Base-by-base conservation (phyloP, 2,888 invertebrate species). In the Lamproptera curius region DNA sequence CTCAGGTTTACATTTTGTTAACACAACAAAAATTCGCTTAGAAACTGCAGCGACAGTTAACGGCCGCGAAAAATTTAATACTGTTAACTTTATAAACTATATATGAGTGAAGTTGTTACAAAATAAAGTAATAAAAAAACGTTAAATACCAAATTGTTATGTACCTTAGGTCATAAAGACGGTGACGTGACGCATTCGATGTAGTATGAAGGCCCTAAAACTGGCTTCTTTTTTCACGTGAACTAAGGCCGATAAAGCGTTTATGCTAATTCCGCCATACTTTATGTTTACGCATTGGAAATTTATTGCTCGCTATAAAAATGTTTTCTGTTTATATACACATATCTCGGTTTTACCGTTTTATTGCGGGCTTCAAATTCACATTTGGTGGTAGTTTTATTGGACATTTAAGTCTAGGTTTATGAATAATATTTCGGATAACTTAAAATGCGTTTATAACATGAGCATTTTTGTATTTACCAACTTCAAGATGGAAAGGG, bases 251-350 rank as follows among this genome's bases (percentile, higher is more conserved):
- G 62, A 67, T 70, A 69, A 68, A 67, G 62, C 62, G 70, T 69
- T 71, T 70, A 72, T 72, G 70, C 67, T 68, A 71, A 72, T 70
- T 65, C 58, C 46, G 47, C 56, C 55, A 55, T 57, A 65, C 62
- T 70, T 70, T 67, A 70, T 68, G 68, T 67, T 64, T 57, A 61
- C 65, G 64, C 62, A 63, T 64, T 49, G 53, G 44, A 59, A 63
- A 68, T 67, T 70, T 70, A 70, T 70, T 57, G 59, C 55, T 34
- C 51, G 51, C 53, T 56, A 56, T 15, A 45, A 38, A 16, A 45
- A 28, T 33, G 10, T 16, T 31, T 11, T 31, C 2, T 17, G 33
- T 33, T 31, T 20, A 20, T 20, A 28, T 28, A n/a, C n/a, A 31
- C 31, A n/a, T 2, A 31, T n/a, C 2, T n/a, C 2, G 31, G 11